A percentile compares a stretch with the other conserved stretches of the same genome.
Evolutionary conservation across 2,888 invertebrate species (phyloP).

Genomic region (Encarsia formosa): DNA sequence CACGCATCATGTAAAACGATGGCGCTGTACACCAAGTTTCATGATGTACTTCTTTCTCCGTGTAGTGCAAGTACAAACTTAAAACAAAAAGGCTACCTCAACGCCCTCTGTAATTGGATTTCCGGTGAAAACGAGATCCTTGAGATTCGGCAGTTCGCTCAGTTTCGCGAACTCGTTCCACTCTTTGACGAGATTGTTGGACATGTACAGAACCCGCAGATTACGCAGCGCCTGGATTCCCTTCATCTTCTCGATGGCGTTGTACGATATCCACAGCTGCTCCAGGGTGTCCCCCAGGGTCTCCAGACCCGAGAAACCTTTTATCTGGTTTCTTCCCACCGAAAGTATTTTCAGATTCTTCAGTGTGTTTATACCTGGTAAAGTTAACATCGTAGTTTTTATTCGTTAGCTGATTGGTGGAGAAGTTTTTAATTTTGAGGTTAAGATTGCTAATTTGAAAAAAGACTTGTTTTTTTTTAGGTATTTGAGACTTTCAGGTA

Average conservation of each 20-base stretch:
- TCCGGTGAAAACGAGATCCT: conserved; percentile 78
- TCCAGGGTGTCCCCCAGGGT: conserved; percentile 79
- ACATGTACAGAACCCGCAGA: conserved; percentile 76
- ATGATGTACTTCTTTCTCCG: no score
- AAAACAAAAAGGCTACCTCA: conserved; percentile 37
- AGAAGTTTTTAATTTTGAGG: no score
- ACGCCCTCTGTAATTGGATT: conserved; percentile 53
- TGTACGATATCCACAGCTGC: conserved; percentile 92
- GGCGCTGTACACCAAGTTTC: no score
- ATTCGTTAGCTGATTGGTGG: no score
- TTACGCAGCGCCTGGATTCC: conserved; percentile 77
- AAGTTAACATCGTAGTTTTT: no score
- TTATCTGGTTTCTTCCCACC: conserved; percentile 84
- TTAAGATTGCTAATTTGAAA: no score
- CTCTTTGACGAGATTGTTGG: conserved; percentile 81
- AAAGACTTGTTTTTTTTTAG: no score
- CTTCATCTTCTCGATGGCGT: conserved; percentile 86
- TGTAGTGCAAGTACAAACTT: no score
- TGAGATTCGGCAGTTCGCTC: conserved; percentile 63
- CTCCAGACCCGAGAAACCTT: conserved; percentile 84
- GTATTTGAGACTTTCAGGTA: no score
- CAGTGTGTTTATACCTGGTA: conserved; percentile 68
- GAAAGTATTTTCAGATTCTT: conserved; percentile 81
- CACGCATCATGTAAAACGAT: no score
- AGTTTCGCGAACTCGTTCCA: conserved; percentile 83